A percentile compares a stretch with the other conserved stretches of the same genome.
These are phyloP conservation scores for Percopsis transmontana DNA, from an alignment of 2,113 vertebrate genomes.

Conservation along the genomic window DNA sequence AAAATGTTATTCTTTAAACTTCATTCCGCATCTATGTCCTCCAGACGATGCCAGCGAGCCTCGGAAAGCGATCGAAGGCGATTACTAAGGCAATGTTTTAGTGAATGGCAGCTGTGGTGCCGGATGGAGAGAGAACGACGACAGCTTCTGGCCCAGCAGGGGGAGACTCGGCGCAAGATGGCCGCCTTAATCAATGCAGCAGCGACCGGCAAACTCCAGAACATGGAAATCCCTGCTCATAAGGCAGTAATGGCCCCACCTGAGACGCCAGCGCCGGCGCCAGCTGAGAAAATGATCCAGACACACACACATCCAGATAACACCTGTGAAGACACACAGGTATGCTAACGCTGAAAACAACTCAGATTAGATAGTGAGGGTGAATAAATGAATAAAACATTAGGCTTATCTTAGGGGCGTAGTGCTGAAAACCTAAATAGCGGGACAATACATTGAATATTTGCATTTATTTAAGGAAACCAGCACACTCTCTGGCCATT, in stretches of 20 bases:
- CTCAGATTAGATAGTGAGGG: not conserved
- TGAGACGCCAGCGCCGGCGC: constrained; percentile 29
- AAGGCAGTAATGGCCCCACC: constrained; percentile 14
- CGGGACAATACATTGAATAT: constrained; percentile 1
- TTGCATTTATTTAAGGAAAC: not conserved
- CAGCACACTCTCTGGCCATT: not conserved
- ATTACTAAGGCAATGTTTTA: constrained; percentile 78
- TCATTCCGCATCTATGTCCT: not conserved
- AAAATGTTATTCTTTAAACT: not conserved
- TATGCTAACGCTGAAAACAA: not conserved
- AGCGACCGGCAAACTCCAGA: constrained; percentile 66
- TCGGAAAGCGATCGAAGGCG: constrained; percentile 77
- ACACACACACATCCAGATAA: constrained; percentile 1
- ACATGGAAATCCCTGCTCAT: not conserved
- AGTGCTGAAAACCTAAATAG: constrained; percentile 3
- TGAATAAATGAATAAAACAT: constrained; percentile 34
- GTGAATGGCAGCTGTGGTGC: constrained; percentile 85
- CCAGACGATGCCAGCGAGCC: constrained; percentile 83
- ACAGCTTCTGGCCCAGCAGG: constrained; percentile 78
- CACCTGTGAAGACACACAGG: not conserved
- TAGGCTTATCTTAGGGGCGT: not conserved
- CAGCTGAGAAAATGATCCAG: constrained; percentile 50
- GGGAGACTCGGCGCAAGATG: constrained; percentile 87
- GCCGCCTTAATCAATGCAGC: constrained; percentile 80
- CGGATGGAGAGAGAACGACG: constrained; percentile 68